These are phyloP conservation scores for Epirrhoe alternata DNA, from an alignment of 2,888 invertebrate species.

Conservation along the genomic window DNA sequence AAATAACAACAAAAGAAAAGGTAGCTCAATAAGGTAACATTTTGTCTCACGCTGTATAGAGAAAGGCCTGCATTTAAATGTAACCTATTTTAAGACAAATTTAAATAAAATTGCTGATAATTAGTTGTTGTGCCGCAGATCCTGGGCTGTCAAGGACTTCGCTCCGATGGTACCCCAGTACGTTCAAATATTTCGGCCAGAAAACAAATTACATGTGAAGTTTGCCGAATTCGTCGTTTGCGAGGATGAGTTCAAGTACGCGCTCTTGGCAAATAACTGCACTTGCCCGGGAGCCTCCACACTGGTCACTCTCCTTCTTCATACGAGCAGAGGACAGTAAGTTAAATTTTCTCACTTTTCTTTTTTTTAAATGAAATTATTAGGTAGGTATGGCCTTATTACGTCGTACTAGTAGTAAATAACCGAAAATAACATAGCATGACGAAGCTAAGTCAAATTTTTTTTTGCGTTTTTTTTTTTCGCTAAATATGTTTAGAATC, in stretches of 20 bases:
- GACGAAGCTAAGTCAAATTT: too few relatives aligned
- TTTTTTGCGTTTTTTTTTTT: too few relatives aligned
- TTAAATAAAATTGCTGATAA: background rate
- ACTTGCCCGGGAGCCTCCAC: constrained; percentile 99
- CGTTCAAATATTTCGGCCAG: constrained; percentile 98
- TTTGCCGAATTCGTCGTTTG: constrained; percentile 99
- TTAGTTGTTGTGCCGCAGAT: constrained; percentile 77
- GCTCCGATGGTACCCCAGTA: constrained; percentile 98
- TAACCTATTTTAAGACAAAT: background rate
- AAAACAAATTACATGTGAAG: constrained; percentile 99
- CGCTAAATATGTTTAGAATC: too few relatives aligned
- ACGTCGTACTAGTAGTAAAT: too few relatives aligned
- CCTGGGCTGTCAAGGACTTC: constrained; percentile 99
- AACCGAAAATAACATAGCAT: too few relatives aligned
- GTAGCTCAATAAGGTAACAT: too few relatives aligned
- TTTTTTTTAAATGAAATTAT: too few relatives aligned
- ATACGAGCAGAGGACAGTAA: constrained; percentile 99
- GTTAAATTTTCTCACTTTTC: constrained; percentile 72
- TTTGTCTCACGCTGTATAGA: too few relatives aligned
- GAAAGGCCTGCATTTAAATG: too few relatives aligned
- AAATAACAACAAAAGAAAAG: too few relatives aligned
- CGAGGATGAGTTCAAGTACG: constrained; percentile 99
- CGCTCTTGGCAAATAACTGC: constrained; percentile 98
- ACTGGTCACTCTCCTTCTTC: constrained; percentile 96
- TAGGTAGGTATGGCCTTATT: too few relatives aligned